Conservation (phyloP, 2,797 vertebrate genomes). For the Crenuchus spilurus region DNA sequence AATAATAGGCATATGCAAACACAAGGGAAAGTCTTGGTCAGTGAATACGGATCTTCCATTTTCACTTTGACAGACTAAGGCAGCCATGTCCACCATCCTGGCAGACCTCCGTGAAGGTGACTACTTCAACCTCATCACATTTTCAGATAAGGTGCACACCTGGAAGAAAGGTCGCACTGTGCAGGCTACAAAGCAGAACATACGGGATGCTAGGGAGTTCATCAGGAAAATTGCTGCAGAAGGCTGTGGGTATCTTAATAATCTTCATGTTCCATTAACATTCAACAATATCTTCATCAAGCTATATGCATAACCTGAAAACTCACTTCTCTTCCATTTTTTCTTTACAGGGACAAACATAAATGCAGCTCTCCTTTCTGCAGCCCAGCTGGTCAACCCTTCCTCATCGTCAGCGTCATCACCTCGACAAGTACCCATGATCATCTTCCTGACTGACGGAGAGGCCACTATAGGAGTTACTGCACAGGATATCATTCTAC, state of each 20-base stretch:
- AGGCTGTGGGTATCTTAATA: slow-evolving; percentile 78
- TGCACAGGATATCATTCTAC: slow-evolving; percentile 75
- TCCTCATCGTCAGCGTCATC: slow-evolving; percentile 51
- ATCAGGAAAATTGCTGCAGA: slow-evolving; percentile 80
- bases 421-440: slow-evolving; percentile 75
- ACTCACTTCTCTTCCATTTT: neutral
- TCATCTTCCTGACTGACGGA: slow-evolving; percentile 87
- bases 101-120: slow-evolving; percentile 82
- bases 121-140: slow-evolving; percentile 88
- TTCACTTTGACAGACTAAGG: slow-evolving; percentile 78
- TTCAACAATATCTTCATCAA: neutral
- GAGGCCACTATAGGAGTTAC: slow-evolving; percentile 84
- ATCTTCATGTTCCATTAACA: neutral
- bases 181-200: slow-evolving; percentile 79
- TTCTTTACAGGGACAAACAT: slow-evolving; percentile 84
- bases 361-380: slow-evolving; percentile 82
- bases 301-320: too few relatives aligned
- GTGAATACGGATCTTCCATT: neutral
- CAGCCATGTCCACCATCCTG: slow-evolving; percentile 84
- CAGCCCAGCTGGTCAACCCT: slow-evolving; percentile 80
- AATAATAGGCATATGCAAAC: neutral
- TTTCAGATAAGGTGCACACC: slow-evolving; percentile 82
- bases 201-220: slow-evolving; percentile 81
- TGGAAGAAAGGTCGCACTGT: slow-evolving; percentile 82
- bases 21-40: neutral